A percentile compares a stretch with the other conserved stretches of the same genome.
Conservation (phyloP, 2,797 vertebrate species). For the Macropodus opercularis region DNA sequence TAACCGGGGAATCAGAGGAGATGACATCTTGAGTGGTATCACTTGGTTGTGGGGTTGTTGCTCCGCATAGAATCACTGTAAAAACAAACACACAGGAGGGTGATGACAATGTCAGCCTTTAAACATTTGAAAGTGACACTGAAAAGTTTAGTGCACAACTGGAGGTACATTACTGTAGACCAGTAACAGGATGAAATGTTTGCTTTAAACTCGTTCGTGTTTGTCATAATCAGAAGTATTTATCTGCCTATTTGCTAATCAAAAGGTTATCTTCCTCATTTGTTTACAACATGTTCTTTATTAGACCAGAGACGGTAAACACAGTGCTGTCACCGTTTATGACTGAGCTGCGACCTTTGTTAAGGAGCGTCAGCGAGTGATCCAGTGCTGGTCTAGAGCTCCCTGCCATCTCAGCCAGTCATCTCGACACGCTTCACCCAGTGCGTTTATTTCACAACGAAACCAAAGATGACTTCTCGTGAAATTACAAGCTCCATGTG, state of each 20-base stretch:
- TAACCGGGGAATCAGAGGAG: too few relatives aligned
- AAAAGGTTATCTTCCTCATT: background rate
- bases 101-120: too few relatives aligned
- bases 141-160: background rate
- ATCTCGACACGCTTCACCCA: too few relatives aligned
- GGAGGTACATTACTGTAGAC: too few relatives aligned
- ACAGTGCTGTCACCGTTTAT: constrained; percentile 12
- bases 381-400: too few relatives aligned
- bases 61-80: constrained; percentile 23
- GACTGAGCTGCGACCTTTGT: constrained; percentile 1
- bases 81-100: constrained; percentile 16
- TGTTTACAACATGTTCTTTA: background rate
- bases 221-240: background rate
- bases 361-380: too few relatives aligned
- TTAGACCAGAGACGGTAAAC: too few relatives aligned
- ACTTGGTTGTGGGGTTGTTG: accelerated
- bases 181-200: background rate
- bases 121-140: background rate
- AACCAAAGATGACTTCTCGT: too few relatives aligned
- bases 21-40: accelerated
- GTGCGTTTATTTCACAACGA: too few relatives aligned
- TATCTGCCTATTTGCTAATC: background rate
- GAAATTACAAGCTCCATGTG: too few relatives aligned
- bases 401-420: too few relatives aligned
- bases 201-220: background rate